phyloP scores from a whole-genome alignment of 1,140 invertebrate genomes.

The Drosophila nebulosa region DNA sequence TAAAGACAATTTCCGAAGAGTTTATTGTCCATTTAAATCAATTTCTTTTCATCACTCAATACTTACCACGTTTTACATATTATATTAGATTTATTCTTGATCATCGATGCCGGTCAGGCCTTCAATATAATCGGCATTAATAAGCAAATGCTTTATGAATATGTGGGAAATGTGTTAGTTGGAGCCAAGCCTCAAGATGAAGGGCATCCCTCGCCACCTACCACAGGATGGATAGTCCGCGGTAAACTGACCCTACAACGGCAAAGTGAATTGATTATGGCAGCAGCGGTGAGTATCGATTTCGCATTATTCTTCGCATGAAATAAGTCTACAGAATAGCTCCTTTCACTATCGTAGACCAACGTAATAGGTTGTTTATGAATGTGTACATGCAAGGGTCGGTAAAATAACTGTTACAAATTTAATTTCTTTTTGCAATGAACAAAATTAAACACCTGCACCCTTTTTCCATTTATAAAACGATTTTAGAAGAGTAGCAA shows the following conservation, averaged over 20 bases:
- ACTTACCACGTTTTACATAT: slow-evolving; percentile 8
- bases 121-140: slow-evolving; percentile 77
- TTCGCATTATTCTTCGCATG: not conserved
- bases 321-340: no score
- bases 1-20: slow-evolving; percentile 30
- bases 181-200: slow-evolving; percentile 77
- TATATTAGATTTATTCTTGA: slow-evolving; percentile 67
- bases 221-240: slow-evolving; percentile 77
- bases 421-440: no score
- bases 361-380: no score
- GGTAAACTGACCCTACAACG: slow-evolving; percentile 77
- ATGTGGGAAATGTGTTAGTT: slow-evolving; percentile 74
- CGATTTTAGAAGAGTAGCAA: no score
- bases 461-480: no score
- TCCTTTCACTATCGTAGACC: no score
- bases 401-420: no score
- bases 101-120: slow-evolving; percentile 62
- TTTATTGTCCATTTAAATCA: slow-evolving; percentile 58
- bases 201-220: slow-evolving; percentile 60
- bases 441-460: no score
- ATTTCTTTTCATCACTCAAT: slow-evolving; percentile 39
- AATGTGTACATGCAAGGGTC: no score
- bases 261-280: slow-evolving; percentile 60
- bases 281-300: slow-evolving; percentile 68
- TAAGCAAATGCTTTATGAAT: slow-evolving; percentile 80